Base-by-base conservation (phyloP, 1,140 invertebrate genomes). In the Nautilus pompilius region DNA sequence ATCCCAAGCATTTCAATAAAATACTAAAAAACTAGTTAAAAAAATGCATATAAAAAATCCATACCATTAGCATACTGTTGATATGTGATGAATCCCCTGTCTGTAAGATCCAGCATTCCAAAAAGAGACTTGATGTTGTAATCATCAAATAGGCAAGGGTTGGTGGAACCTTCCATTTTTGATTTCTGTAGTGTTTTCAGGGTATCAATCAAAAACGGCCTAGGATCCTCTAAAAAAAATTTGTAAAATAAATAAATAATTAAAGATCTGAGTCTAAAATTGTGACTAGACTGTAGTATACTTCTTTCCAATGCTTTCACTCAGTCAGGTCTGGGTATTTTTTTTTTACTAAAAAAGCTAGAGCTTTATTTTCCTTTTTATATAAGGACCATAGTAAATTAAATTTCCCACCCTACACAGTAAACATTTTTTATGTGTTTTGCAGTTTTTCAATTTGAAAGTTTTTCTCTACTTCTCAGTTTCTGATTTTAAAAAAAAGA, bases 91-190 rank as follows among this genome's bases (percentile, higher is more conserved):
- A 55, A 71, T 22, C 77, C 77, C 26, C 66, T 62, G 2, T 68
- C 67, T 29, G 75, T 78, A 5, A 76, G 77, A 63, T 79, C 77
- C 34, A 79, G 53, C 77, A 79, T 79, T 15, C 73, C 72, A 72
- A 76, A 80, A 2, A 80, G 63, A 22, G 78, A 76, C 46, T 67
- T 57, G 28, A 80, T 72, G 62, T 80, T 78, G 45, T 66, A 62
- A 36, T 80, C 74, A 65, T 80, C 76, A 68, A 80, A 76, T 29
- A 78, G 58, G 57, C 70, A 69, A 3, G 74, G 74, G 51, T 59
- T 68, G 46, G 75, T 69, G 8, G 72, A 51, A 48, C 68, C 65
- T 26, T 69, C 66, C 0, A 60, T 63, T 63, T 65, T 65, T 2
- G 72, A 67, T 63, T 73, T 75, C 60, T 74, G 71, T 24, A 78